Conservation (phyloP, 2,113 vertebrate species). For the Phrynosoma blainvillii region DNA sequence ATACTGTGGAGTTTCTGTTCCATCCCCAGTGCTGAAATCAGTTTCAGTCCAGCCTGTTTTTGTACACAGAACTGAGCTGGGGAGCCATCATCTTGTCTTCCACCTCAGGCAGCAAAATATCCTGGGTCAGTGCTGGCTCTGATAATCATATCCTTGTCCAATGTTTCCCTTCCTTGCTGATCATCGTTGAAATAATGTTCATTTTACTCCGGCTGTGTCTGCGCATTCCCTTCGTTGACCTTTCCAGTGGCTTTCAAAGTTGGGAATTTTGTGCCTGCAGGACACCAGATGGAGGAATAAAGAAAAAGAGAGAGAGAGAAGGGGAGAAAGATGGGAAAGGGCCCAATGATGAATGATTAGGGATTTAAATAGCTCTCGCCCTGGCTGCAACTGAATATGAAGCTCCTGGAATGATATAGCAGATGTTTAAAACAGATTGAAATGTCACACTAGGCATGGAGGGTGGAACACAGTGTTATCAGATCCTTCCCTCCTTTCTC, state of each 20-base stretch:
- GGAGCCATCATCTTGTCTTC: background rate
- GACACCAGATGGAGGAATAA: constrained; percentile 30
- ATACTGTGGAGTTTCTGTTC: too few species aligned
- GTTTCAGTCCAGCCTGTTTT: too few species aligned
- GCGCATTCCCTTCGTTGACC: constrained; percentile 58
- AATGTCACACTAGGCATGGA: constrained; percentile 55
- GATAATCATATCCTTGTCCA: constrained; percentile 44
- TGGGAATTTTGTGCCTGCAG: constrained; percentile 44
- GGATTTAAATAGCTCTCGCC: constrained; percentile 71
- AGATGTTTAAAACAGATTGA: constrained; percentile 68
- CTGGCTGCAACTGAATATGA: constrained; percentile 55
- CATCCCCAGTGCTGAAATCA: too few species aligned
- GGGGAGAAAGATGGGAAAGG: constrained; percentile 59
- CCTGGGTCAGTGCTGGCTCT: background rate
- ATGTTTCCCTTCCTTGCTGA: constrained; percentile 65
- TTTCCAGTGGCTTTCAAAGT: constrained; percentile 45
- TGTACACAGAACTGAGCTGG: too few species aligned
- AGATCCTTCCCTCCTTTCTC: constrained; percentile 61
- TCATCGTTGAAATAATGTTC: constrained; percentile 50
- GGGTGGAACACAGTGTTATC: constrained; percentile 59
- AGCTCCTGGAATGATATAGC: constrained; percentile 53
- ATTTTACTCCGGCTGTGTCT: constrained; percentile 64
- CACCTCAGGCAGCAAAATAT: background rate
- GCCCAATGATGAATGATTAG: constrained; percentile 65
- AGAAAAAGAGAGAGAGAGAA: background rate